Evolutionary conservation across 2,797 vertebrate species (phyloP).

Genomic region (Lagocephalus sceleratus): DNA sequence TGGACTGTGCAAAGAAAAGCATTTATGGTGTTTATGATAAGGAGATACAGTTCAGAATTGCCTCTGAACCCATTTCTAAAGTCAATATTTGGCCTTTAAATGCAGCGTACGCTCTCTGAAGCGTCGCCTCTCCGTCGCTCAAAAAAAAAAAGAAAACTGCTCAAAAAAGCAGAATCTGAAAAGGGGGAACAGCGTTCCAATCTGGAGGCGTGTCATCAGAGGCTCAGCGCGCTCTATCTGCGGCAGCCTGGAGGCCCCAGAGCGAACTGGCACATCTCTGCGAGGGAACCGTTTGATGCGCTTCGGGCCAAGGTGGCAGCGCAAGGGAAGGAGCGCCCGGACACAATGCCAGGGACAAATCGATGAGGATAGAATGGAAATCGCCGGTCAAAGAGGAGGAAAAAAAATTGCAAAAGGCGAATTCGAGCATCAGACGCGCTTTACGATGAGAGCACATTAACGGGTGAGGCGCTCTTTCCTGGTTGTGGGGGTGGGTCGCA

Average conservation of each 20-base stretch:
- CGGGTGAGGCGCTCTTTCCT: no score
- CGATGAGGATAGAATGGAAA: slow-evolving; percentile 61
- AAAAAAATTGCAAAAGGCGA: slow-evolving; percentile 48
- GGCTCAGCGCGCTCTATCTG: slow-evolving; percentile 32
- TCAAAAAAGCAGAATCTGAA: slow-evolving; percentile 43
- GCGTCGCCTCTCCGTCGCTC: slow-evolving; percentile 24
- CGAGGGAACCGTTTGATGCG: slow-evolving; percentile 49
- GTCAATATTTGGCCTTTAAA: not conserved
- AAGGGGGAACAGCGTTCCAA: slow-evolving; percentile 33
- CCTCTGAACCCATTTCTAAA: no score
- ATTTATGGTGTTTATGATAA: not conserved
- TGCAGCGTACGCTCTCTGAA: slow-evolving; percentile 7
- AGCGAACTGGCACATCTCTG: slow-evolving; percentile 39
- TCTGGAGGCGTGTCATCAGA: slow-evolving; percentile 29
- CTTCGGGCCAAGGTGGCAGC: slow-evolving; percentile 16
- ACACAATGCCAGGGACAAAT: slow-evolving; percentile 51
- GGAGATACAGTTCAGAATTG: no score
- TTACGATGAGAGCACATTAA: slow-evolving; percentile 20
- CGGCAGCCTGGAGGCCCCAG: slow-evolving; percentile 1
- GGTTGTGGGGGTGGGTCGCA: no score
- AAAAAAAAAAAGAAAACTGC: slow-evolving; percentile 35
- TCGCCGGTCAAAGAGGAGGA: slow-evolving; percentile 60
- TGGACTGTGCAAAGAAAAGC: not conserved
- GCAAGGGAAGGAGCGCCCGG: slow-evolving; percentile 20
- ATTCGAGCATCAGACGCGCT: slow-evolving; percentile 52